Percentiles rank a stretch among this genome's conserved stretches.
These are phyloP conservation scores for Cacatua alba DNA, from an alignment of 2,113 vertebrate species.

Conservation along the genomic window DNA sequence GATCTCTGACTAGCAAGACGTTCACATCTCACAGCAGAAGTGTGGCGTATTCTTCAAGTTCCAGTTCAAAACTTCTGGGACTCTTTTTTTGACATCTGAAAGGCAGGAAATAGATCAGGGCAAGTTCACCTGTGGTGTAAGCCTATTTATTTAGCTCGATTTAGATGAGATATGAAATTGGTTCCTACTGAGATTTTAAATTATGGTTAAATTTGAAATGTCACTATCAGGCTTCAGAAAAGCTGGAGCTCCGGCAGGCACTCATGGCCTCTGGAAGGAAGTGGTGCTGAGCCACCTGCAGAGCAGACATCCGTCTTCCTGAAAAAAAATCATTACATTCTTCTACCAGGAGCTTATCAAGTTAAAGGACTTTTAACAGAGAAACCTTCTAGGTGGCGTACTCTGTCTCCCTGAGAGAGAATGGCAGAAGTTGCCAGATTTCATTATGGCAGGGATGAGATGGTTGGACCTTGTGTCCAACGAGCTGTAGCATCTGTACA, in stretches of 20 bases:
- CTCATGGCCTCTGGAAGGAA: neutral
- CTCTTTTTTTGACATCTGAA: neutral
- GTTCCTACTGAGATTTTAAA: slow-evolving; percentile 24
- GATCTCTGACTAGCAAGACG: rapidly evolving
- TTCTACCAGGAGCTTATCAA: neutral
- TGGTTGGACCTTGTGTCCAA: neutral
- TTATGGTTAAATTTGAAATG: slow-evolving; percentile 35
- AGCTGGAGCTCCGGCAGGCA: rapidly evolving
- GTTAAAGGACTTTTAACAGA: neutral
- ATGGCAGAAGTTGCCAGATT: neutral
- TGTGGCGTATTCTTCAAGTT: neutral
- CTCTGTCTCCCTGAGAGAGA: neutral
- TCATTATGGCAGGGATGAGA: neutral
- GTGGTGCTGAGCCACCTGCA: neutral
- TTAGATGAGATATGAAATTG: slow-evolving; percentile 37
- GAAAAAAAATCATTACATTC: slow-evolving; percentile 43
- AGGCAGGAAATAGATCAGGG: neutral
- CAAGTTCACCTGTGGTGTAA: neutral
- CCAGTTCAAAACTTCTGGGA: neutral
- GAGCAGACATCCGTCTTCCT: slow-evolving; percentile 21
- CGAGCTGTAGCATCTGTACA: rapidly evolving
- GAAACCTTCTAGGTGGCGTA: neutral
- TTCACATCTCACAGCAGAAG: neutral
- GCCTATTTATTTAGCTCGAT: neutral
- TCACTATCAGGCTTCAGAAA: neutral